Evolutionary conservation across 2,113 vertebrate genomes (phyloP).

Genomic region (Phalacrocorax carbo): DNA sequence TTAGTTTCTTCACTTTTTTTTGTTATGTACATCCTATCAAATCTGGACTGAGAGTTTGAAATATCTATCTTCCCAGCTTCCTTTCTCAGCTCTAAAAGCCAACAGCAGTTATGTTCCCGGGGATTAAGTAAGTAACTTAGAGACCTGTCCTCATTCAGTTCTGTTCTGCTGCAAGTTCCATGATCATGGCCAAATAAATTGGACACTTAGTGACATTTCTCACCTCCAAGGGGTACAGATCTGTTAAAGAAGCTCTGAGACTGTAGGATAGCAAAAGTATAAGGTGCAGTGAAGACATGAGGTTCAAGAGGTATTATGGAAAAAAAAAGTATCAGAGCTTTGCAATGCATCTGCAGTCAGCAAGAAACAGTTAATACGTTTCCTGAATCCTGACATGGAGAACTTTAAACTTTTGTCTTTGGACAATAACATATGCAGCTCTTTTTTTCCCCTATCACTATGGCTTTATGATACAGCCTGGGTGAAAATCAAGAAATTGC

Average conservation of each 20-base stretch:
- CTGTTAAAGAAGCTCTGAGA: background rate
- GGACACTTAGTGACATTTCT: constrained; percentile 7
- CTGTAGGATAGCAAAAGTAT: background rate
- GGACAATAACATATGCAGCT: background rate
- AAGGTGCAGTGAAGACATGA: background rate
- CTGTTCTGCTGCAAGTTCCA: background rate
- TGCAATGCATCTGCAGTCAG: constrained; percentile 13
- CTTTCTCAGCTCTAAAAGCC: background rate
- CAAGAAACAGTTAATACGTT: constrained; percentile 18
- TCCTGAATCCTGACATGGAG: background rate
- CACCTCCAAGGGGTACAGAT: background rate
- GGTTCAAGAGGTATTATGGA: background rate
- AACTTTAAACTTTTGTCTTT: constrained; percentile 41
- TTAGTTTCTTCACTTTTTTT: background rate
- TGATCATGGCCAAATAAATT: background rate
- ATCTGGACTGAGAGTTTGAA: background rate
- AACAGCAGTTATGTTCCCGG: background rate
- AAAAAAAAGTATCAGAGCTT: background rate
- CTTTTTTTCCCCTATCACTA: background rate
- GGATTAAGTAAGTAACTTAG: constrained; percentile 3
- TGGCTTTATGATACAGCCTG: background rate
- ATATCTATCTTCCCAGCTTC: background rate
- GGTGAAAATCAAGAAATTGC: constrained; percentile 4
- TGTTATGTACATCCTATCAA: background rate
- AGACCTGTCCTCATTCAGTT: background rate